Percentiles rank a stretch among this genome's conserved stretches.
Evolutionary conservation across 2,888 invertebrate species (phyloP).

Genomic region (Invenusta paracnida): DNA sequence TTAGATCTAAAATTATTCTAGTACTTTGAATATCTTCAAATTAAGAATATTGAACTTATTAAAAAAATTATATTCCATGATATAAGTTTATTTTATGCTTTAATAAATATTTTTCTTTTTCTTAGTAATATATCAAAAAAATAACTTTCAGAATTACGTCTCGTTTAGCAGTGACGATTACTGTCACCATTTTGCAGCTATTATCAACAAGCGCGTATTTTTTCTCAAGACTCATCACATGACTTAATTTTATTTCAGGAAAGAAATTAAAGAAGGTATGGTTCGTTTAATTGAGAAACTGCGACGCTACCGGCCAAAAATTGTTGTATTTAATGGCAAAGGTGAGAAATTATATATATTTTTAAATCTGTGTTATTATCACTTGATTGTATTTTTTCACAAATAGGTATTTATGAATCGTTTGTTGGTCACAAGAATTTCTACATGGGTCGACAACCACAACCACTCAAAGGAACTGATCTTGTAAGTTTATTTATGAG

Average conservation of each 20-base stretch:
- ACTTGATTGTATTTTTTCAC: not conserved
- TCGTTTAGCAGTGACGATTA: no score
- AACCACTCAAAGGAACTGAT: constrained; percentile 83
- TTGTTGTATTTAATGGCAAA: constrained; percentile 48
- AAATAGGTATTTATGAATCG: constrained; percentile 76
- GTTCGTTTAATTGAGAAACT: constrained; percentile 39
- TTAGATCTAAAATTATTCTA: not conserved
- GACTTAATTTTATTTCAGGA: constrained; percentile 24
- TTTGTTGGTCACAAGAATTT: constrained; percentile 95
- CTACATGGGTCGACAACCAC: constrained; percentile 89
- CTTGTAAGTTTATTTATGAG: constrained; percentile 66
- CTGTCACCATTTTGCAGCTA: no score
- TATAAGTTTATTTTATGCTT: no score
- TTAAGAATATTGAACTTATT: no score
- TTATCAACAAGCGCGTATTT: no score
- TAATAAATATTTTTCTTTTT: no score
- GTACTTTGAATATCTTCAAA: not conserved
- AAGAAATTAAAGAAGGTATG: constrained; percentile 43
- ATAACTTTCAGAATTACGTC: no score
- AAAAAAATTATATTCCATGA: no score
- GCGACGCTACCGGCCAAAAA: constrained; percentile 36
- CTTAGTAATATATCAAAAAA: no score
- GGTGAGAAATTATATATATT: constrained; percentile 46
- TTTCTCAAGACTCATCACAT: no score
- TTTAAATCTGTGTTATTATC: not conserved